A percentile compares a stretch with the other conserved stretches of the same genome.
These are phyloP conservation scores for Lithophane socia DNA, from an alignment of 2,888 invertebrate species.

Conservation along the genomic window DNA sequence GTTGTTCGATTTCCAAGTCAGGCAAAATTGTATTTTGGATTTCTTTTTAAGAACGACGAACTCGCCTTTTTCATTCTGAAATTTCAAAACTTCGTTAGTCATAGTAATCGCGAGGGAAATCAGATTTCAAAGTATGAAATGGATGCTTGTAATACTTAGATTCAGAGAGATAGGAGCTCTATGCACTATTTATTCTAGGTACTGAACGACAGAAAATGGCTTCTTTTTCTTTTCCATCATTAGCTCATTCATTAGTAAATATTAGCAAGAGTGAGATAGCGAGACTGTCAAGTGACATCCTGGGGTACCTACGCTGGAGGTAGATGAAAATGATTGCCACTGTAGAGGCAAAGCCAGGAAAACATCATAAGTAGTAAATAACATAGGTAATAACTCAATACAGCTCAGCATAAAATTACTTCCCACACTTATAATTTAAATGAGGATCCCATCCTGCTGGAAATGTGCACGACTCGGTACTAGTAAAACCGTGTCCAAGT, in stretches of 20 bases:
- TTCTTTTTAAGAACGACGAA: conserved; percentile 14
- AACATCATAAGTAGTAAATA: neutral
- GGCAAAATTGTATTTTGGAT: conserved; percentile 10
- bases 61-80: conserved; percentile 8
- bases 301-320: fast-evolving
- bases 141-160: neutral
- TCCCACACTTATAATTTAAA: conserved; percentile 25
- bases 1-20: conserved; percentile 2
- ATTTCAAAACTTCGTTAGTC: conserved; percentile 47
- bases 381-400: conserved; percentile 46
- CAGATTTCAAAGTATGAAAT: conserved; percentile 7
- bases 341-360: conserved; percentile 1
- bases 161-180: neutral
- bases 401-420: neutral
- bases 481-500: conserved; percentile 31
- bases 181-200: too few species aligned
- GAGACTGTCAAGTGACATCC: neutral
- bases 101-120: conserved; percentile 53
- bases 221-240: too few species aligned
- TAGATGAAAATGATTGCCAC: neutral
- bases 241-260: neutral
- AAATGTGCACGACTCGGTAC: conserved; percentile 12
- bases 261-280: neutral
- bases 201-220: neutral
- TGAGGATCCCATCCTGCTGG: neutral